A percentile compares a stretch with the other conserved stretches of the same genome.
Evolutionary conservation across 2,797 vertebrate species (phyloP).

Genomic region (Anguilla megastoma): DNA sequence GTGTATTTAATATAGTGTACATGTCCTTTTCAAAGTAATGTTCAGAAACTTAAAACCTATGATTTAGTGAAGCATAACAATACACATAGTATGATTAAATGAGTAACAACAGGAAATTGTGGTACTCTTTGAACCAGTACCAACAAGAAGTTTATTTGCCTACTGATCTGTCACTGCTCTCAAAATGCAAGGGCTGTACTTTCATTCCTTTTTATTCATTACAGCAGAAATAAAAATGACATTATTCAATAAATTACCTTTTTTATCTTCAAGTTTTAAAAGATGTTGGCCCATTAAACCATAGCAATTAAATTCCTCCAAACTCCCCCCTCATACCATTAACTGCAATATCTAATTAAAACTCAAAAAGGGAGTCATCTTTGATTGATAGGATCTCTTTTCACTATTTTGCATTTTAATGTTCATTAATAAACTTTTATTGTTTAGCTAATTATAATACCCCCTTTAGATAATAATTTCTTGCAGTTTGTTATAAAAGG

Average conservation of each 20-base stretch:
- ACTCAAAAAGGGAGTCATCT: constrained; percentile 93
- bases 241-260: constrained; percentile 69
- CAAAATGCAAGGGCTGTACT: constrained; percentile 48
- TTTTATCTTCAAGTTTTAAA: constrained; percentile 68
- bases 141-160: no score
- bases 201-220: constrained; percentile 62
- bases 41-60: no score
- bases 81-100: no score
- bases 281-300: constrained; percentile 90
- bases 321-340: constrained; percentile 93
- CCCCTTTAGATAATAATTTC: constrained; percentile 83
- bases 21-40: no score
- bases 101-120: no score
- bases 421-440: constrained; percentile 99
- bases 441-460: constrained; percentile 98
- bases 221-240: constrained; percentile 68
- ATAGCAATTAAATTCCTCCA: constrained; percentile 93
- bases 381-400: constrained; percentile 91
- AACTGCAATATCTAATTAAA: constrained; percentile 99
- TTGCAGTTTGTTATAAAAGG: constrained; percentile 66
- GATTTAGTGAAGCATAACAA: no score
- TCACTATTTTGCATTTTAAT: constrained; percentile 98
- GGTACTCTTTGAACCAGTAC: no score
- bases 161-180: constrained; percentile 42
- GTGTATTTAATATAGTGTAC: no score